These are phyloP conservation scores for Ornithoptera alexandrae DNA, from an alignment of 2,888 invertebrate genomes.

Conservation along the genomic window DNA sequence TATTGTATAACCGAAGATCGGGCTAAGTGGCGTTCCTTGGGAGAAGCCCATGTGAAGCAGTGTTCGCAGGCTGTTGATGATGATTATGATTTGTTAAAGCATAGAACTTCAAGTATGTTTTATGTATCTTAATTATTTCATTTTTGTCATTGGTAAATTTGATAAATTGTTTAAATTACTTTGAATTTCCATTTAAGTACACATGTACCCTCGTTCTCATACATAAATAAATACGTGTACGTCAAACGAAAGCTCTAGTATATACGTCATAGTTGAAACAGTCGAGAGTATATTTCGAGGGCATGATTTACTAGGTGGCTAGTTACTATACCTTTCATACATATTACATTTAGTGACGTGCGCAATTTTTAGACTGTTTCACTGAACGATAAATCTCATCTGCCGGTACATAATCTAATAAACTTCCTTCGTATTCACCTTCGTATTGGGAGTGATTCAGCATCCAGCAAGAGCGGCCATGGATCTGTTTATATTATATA, in stretches of 20 bases:
- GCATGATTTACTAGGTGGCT: conserved; percentile 27
- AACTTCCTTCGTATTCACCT: conserved; percentile 71
- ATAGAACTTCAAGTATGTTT: no score
- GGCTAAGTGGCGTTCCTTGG: no score
- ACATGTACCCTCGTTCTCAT: neutral
- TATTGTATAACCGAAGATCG: no score
- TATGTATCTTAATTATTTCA: no score
- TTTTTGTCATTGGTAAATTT: no score
- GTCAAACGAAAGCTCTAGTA: conserved; percentile 16
- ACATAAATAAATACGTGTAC: conserved; percentile 21
- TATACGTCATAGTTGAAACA: conserved; percentile 23
- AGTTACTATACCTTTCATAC: conserved; percentile 13
- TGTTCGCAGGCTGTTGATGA: no score
- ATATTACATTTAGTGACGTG: conserved; percentile 45
- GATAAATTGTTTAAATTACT: no score
- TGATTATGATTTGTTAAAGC: no score
- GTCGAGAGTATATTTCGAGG: conserved; percentile 29
- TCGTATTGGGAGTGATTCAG: conserved; percentile 63
- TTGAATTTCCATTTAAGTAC: neutral
- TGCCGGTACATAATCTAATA: conserved; percentile 62
- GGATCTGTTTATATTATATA: conserved; percentile 69
- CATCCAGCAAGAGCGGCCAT: conserved; percentile 63
- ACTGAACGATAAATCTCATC: conserved; percentile 70
- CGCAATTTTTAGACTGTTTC: conserved; percentile 68
- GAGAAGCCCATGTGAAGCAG: no score